Evolutionary conservation across 2,113 vertebrate genomes (phyloP).

Genomic region (Sapayoa aenigma): DNA sequence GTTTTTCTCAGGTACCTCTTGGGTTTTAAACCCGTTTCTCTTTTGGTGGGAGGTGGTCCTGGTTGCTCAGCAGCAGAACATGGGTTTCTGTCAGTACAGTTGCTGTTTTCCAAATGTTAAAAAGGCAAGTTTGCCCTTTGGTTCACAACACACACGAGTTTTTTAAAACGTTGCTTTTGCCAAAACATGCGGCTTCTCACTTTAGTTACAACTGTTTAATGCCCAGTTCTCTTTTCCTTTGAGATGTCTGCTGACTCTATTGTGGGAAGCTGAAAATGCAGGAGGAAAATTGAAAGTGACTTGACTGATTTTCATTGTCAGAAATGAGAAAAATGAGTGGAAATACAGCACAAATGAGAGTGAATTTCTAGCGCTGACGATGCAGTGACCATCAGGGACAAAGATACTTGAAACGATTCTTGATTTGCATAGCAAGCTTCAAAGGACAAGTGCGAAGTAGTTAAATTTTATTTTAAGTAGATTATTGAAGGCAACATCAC

Average conservation of each 20-base stretch:
- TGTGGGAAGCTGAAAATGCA: neutral
- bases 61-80: neutral
- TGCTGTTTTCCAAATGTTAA: neutral
- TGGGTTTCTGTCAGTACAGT: neutral
- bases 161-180: neutral
- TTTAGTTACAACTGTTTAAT: neutral
- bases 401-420: neutral
- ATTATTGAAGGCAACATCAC: neutral
- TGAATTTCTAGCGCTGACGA: neutral
- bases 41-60: neutral
- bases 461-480: neutral
- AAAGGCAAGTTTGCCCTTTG: neutral
- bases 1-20: neutral
- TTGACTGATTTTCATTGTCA: neutral
- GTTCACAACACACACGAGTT: accelerated
- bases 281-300: neutral
- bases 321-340: neutral
- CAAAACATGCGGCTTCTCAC: neutral
- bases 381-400: neutral
- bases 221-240: neutral
- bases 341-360: neutral
- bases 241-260: neutral
- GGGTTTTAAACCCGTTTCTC: neutral
- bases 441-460: neutral
- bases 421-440: neutral